Evolutionary conservation across 2,113 vertebrate genomes (phyloP).

Genomic region (Dromaius novaehollandiae): DNA sequence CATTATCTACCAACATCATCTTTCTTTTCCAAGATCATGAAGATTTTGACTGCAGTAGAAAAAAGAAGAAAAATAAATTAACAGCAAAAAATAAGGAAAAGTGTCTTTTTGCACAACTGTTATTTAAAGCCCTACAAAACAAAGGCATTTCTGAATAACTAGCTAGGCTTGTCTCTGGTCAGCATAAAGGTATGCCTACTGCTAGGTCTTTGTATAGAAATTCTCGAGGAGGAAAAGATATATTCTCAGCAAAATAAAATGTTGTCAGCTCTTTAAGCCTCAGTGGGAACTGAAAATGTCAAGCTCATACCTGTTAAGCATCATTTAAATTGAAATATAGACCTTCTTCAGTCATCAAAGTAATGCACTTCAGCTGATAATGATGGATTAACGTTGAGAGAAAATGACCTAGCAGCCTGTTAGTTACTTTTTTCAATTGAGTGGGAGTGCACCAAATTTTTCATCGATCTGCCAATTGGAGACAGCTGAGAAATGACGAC

Average conservation of each 20-base stretch:
- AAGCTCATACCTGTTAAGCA: constrained; percentile 70
- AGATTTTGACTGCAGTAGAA: not conserved
- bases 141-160: constrained; percentile 3
- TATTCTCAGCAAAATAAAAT: constrained; percentile 57
- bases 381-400: constrained; percentile 74
- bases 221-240: constrained; percentile 23
- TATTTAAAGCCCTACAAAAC: constrained; percentile 2
- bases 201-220: not conserved
- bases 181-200: not conserved
- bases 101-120: not conserved
- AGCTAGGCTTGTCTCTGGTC: not conserved
- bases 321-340: constrained; percentile 76
- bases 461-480: constrained; percentile 71
- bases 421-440: constrained; percentile 67
- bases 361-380: constrained; percentile 72
- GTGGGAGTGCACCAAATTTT: constrained; percentile 71
- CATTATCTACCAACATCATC: not conserved
- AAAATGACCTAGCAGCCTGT: constrained; percentile 70
- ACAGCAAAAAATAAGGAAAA: not conserved
- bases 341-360: constrained; percentile 71
- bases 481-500: constrained; percentile 72
- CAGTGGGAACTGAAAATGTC: constrained; percentile 69
- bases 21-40: not conserved
- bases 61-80: not conserved
- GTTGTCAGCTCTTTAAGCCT: constrained; percentile 66